phyloP scores from a whole-genome alignment of 2,797 vertebrate genomes.

The Amniataba percoides region DNA sequence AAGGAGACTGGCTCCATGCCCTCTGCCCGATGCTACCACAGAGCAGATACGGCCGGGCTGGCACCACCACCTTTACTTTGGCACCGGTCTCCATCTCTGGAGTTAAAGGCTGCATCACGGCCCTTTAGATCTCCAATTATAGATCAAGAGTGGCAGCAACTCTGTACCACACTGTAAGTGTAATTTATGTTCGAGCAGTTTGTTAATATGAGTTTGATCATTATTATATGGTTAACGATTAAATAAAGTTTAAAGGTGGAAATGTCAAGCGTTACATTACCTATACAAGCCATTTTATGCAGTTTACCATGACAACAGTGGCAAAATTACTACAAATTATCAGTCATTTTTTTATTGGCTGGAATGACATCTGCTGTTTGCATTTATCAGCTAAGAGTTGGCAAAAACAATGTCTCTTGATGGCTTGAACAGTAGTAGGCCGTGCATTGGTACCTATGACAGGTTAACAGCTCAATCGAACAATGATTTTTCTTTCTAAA shows the following conservation, averaged over 20 bases:
- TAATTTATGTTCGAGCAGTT: slow-evolving; percentile 34
- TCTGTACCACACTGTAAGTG: slow-evolving; percentile 33
- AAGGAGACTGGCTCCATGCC: slow-evolving; percentile 66
- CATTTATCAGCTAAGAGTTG: background rate
- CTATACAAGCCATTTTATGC: background rate
- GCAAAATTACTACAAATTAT: background rate
- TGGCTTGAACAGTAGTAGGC: no score
- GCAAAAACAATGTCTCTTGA: no score
- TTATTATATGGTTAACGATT: slow-evolving; percentile 25
- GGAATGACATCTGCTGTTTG: background rate
- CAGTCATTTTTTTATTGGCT: background rate
- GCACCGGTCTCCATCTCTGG: slow-evolving; percentile 43
- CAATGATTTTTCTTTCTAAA: no score
- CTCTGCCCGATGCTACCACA: slow-evolving; percentile 50
- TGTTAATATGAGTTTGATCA: slow-evolving; percentile 42
- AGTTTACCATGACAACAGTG: background rate
- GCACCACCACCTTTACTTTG: slow-evolving; percentile 68
- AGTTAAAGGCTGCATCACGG: slow-evolving; percentile 56
- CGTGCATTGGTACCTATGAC: no score
- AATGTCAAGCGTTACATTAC: background rate
- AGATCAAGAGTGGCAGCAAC: slow-evolving; percentile 55
- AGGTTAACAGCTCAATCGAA: no score
- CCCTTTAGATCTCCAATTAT: slow-evolving; percentile 56
- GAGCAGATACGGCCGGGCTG: slow-evolving; percentile 57
- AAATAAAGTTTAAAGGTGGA: slow-evolving; percentile 4